Evolutionary conservation across 2,113 vertebrate species (phyloP), one percentile per base, ranked within the genome.

Genomic region (Sander vitreus): DNA sequence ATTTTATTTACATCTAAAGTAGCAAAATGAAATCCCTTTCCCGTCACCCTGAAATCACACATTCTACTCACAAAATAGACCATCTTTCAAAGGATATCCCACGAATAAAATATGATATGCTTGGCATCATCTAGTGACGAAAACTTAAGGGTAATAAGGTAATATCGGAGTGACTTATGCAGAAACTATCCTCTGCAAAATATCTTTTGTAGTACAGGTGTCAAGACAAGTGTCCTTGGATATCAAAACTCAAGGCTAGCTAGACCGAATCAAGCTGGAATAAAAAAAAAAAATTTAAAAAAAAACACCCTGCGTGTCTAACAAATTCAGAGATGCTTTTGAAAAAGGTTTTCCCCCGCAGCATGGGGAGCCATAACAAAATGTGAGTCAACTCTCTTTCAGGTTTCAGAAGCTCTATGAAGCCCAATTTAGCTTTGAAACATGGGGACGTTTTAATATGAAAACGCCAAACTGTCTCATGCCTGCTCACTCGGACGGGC

Each of bases 371-470:
- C 72, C 84, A 74, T 75, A 71, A 73, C 67, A 53, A 55, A 58
- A 18, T 4, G 25, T 53, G 71, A 70, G 67, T 85, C 73, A 78
- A 85, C 64, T 75, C 81, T 83, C 82, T 90, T 83, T 83, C 69
- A 76, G 84, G 73, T 73, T 89, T 92, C 85, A 92, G 91, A 93
- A 74, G 73, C 81, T 25, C 69, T 87, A 75, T 92, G 90, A 93
- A 90, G 86, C 77, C 82, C 68, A 86, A 88, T 92, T 88, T 84
- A 65, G 85, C 90, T 94, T 93, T 92, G 89, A 89, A 88, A 90
- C 73, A 87, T 55, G 62, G 81, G 71, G 75, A 55, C 21, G 53
- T 83, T 91, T 91, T 74, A 78, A 81, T 88, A 76, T 76, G 75
- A 83, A 88, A 89, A 88, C 65, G 88, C 88, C 23, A 83, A 86